These are phyloP conservation scores for Ceuthmochares aereus DNA, from an alignment of 2,113 vertebrate species.

Conservation along the genomic window DNA sequence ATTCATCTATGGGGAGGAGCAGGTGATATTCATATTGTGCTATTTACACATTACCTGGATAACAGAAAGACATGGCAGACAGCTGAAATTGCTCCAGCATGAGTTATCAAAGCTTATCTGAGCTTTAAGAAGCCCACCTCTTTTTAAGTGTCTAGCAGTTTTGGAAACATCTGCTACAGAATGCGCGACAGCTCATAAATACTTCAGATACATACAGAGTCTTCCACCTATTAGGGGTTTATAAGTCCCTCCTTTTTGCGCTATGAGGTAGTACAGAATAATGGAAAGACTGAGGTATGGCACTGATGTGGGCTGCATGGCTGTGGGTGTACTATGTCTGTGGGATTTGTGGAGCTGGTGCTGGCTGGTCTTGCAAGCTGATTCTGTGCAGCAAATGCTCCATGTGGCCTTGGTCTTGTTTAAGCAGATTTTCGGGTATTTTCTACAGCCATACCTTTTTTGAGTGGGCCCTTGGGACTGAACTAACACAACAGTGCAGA, in stretches of 20 bases:
- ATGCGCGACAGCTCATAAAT: rapidly evolving
- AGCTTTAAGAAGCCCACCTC: neutral
- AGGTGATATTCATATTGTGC: neutral
- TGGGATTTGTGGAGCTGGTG: neutral
- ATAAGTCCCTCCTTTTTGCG: neutral
- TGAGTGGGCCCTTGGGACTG: rapidly evolving
- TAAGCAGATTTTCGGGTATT: neutral
- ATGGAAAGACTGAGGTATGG: rapidly evolving
- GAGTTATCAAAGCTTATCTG: rapidly evolving
- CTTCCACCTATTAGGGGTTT: rapidly evolving
- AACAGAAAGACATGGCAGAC: too few relatives aligned
- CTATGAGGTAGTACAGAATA: rapidly evolving
- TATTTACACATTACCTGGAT: neutral
- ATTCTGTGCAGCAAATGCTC: neutral
- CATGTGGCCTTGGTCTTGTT: neutral
- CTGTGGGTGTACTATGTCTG: neutral
- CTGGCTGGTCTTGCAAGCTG: neutral
- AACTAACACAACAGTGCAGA: rapidly evolving
- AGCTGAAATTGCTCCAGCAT: neutral
- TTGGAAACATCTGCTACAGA: neutral
- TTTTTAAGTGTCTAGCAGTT: neutral
- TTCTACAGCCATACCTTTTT: rapidly evolving
- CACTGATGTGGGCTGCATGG: rapidly evolving
- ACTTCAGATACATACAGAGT: rapidly evolving
- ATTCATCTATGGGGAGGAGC: neutral